Percentiles rank a stretch among this genome's conserved stretches.
Evolutionary conservation across 2,888 invertebrate genomes (phyloP).

Genomic region (Adineta ricciae): DNA sequence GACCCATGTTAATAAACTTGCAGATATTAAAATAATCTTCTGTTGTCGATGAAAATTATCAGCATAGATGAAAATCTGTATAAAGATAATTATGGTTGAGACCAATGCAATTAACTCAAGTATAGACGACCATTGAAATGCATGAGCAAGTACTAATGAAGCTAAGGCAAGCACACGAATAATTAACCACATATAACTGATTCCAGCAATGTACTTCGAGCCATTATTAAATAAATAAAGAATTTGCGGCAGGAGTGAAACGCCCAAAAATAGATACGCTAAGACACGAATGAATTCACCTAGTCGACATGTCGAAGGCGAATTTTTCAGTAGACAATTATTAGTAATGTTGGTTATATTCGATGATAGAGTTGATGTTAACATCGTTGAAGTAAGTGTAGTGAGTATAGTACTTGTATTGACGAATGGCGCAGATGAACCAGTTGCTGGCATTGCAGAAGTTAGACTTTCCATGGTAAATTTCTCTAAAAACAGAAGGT

Average conservation of each 20-base stretch:
- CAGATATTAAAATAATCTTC: background rate
- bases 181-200: background rate
- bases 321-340: background rate
- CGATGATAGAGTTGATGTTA: background rate
- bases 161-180: background rate
- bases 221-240: background rate
- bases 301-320: background rate
- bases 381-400: background rate
- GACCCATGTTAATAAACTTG: background rate
- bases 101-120: background rate
- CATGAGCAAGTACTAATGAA: background rate
- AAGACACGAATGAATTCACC: background rate
- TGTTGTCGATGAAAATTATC: conserved; percentile 9
- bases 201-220: background rate
- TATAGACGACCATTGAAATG: background rate
- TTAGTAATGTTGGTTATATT: background rate
- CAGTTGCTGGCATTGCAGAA: too few species aligned
- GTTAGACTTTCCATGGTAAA: background rate
- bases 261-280: background rate
- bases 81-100: background rate
- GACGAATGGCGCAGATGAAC: background rate
- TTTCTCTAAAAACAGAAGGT: background rate
- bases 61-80: background rate
- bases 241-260: background rate
- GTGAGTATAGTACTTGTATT: background rate